Evolutionary conservation across 2,113 vertebrate genomes (phyloP).

Genomic region (Eretmochelys imbricata): DNA sequence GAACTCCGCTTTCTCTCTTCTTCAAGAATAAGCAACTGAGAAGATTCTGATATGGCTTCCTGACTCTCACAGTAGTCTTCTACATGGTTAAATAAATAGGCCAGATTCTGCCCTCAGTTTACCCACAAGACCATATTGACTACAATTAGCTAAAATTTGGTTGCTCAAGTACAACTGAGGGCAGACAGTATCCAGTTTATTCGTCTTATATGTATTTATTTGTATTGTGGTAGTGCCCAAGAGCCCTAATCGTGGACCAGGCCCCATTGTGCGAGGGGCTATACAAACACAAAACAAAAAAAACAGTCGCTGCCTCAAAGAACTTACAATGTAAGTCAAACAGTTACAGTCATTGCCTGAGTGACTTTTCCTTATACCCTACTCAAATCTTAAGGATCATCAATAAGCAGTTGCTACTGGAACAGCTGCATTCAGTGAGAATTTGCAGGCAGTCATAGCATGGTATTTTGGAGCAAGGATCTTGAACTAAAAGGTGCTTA

Average conservation of each 20-base stretch:
- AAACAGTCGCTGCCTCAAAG: neutral
- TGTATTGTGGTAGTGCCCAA: neutral
- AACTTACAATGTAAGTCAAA: neutral
- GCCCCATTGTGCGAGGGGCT: neutral
- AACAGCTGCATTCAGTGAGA: neutral
- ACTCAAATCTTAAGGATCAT: accelerated
- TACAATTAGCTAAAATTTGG: neutral
- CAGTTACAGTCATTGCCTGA: accelerated
- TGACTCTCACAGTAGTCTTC: neutral
- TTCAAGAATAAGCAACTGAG: neutral
- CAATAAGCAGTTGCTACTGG: neutral
- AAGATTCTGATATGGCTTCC: neutral
- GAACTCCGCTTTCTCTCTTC: neutral
- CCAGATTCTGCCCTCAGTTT: neutral
- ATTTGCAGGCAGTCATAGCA: neutral
- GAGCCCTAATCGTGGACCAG: neutral
- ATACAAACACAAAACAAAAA: neutral
- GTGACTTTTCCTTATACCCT: accelerated
- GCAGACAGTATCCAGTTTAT: neutral
- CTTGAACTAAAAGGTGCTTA: neutral
- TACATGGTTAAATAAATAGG: accelerated
- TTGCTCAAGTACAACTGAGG: accelerated
- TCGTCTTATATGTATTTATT: neutral
- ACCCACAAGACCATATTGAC: accelerated
- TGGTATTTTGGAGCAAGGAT: neutral